These are phyloP conservation scores for Schizopygopsis pylzovi DNA, from an alignment of 2,797 vertebrate species.

Conservation along the genomic window DNA sequence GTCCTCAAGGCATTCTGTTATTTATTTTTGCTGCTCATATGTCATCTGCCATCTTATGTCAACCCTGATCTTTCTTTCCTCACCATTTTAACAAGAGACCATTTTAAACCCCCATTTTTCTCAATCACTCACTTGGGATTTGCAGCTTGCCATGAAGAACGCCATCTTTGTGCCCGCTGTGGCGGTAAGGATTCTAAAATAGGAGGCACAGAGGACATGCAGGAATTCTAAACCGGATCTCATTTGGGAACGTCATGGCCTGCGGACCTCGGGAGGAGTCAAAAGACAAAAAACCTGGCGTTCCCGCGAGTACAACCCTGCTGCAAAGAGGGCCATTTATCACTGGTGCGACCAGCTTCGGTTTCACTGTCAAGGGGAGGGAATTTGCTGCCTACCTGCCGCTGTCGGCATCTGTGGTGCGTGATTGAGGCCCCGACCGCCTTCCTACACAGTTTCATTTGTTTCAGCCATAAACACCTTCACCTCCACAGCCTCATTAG, in stretches of 20 bases:
- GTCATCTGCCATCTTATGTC: conserved; percentile 56
- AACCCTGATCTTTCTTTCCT: conserved; percentile 48
- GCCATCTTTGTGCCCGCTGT: conserved; percentile 43
- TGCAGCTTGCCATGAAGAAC: conserved; percentile 50
- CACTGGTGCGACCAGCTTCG: conserved; percentile 61
- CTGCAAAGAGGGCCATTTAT: conserved; percentile 66
- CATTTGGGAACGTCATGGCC: conserved; percentile 41
- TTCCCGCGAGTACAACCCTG: conserved; percentile 39
- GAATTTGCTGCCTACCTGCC: conserved; percentile 39
- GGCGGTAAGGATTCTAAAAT: conserved; percentile 55
- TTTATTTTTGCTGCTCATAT: conserved; percentile 58
- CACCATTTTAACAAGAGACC: conserved; percentile 52
- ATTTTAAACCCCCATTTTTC: conserved; percentile 53
- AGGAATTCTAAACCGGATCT: conserved; percentile 49
- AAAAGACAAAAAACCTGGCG: conserved; percentile 41
- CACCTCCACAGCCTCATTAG: conserved; percentile 62
- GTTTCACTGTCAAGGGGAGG: conserved; percentile 46
- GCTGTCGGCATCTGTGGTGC: conserved; percentile 24
- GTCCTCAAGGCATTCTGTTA: conserved; percentile 43
- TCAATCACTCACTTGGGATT: conserved; percentile 58
- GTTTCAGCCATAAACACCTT: conserved; percentile 61
- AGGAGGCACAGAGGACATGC: conserved; percentile 53
- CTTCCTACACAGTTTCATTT: conserved; percentile 51
- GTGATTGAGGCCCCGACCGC: conserved; percentile 27
- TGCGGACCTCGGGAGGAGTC: conserved; percentile 48